Percentiles rank a stretch among this genome's conserved stretches.
Conservation (phyloP, 1,140 invertebrate genomes). For the Linepithema humile region DNA sequence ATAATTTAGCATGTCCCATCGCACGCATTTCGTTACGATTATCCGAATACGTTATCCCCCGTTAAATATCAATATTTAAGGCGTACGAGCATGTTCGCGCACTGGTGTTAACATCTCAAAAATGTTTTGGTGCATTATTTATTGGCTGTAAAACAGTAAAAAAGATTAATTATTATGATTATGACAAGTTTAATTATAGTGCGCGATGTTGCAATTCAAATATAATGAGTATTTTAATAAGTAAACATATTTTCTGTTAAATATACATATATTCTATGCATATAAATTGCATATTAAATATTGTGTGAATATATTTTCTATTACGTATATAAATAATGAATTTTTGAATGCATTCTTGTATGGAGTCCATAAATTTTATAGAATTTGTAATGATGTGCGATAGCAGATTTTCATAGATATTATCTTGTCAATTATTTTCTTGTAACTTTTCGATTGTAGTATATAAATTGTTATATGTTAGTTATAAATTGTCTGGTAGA, state of each 20-base stretch:
- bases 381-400: neutral
- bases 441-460: constrained; percentile 24
- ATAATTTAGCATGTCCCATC: constrained; percentile 20
- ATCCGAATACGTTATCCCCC: constrained; percentile 17
- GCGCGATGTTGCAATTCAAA: neutral
- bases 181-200: neutral
- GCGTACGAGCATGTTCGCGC: neutral
- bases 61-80: constrained; percentile 35
- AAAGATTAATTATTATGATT: neutral
- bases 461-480: too few relatives aligned
- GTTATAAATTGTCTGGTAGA: neutral
- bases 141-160: neutral
- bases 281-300: neutral
- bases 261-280: neutral
- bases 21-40: constrained; percentile 28
- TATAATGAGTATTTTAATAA: neutral
- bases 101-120: neutral
- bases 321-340: neutral
- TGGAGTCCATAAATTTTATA: neutral
- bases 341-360: neutral
- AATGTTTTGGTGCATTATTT: neutral
- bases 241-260: neutral
- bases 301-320: neutral
- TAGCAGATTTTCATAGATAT: neutral
- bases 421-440: neutral